phyloP scores from a whole-genome alignment of 2,797 vertebrate species.

The Neopelma chrysocephalum region DNA sequence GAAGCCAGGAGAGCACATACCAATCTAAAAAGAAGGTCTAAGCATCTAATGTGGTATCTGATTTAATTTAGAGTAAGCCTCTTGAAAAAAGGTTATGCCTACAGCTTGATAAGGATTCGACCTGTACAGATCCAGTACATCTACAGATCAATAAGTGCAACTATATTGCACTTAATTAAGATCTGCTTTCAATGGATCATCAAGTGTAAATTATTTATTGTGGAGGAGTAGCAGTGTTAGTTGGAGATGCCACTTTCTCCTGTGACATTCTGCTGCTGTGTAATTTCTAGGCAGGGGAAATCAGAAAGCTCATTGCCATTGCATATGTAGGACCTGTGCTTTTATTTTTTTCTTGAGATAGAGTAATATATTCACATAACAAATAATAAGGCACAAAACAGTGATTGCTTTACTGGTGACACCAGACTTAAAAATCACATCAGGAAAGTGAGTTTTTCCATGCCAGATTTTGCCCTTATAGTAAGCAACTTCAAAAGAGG shows the following conservation, averaged over 20 bases:
- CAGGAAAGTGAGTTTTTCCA: background rate
- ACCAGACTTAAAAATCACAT: background rate
- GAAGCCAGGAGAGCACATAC: background rate
- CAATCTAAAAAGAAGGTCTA: background rate
- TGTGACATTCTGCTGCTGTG: background rate
- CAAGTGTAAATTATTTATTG: background rate
- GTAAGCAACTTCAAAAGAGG: background rate
- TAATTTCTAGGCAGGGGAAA: background rate
- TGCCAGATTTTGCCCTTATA: background rate
- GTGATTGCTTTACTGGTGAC: background rate
- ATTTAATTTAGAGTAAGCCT: background rate
- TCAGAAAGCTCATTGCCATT: background rate
- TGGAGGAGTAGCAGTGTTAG: background rate
- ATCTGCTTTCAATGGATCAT: background rate
- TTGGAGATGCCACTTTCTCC: background rate
- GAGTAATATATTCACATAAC: background rate
- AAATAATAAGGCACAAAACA: background rate
- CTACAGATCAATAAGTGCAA: background rate
- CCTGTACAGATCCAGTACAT: background rate
- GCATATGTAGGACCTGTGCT: background rate
- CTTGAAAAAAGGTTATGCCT: background rate
- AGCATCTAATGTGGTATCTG: background rate
- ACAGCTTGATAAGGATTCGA: background rate
- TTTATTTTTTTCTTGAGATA: background rate
- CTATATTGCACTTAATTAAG: background rate